These are phyloP conservation scores for Piaya cayana DNA, from an alignment of 2,113 vertebrate species.

Conservation along the genomic window DNA sequence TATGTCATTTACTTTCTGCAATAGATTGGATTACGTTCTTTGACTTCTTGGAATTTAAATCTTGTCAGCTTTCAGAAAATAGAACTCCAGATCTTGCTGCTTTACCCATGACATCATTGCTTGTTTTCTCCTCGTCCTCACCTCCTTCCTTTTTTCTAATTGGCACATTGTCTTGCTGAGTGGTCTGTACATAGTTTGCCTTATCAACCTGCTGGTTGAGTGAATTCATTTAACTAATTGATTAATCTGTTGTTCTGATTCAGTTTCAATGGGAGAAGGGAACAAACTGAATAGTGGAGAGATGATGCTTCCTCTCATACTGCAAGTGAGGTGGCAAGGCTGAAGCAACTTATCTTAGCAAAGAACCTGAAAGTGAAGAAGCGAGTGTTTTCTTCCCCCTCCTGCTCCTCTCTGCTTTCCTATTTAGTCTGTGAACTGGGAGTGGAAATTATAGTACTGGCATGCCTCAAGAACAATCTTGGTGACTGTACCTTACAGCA, in stretches of 20 bases:
- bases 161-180: not conserved
- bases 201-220: not conserved
- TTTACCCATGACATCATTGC: not conserved
- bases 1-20: not conserved
- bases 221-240: not conserved
- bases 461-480: not conserved
- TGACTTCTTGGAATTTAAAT: not conserved
- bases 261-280: not conserved
- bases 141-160: not conserved
- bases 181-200: not conserved
- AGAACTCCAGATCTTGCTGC: not conserved
- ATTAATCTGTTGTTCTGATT: not conserved
- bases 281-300: not conserved
- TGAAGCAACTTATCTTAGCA: not conserved
- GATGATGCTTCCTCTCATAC: not conserved
- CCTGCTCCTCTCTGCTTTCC: not conserved
- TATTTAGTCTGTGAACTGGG: not conserved
- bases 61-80: not conserved
- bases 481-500: not conserved
- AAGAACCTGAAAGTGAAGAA: not conserved
- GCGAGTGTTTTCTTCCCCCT: not conserved
- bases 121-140: not conserved
- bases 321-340: not conserved
- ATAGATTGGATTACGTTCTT: not conserved
- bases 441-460: not conserved